These are phyloP conservation scores for Leucosticte australis DNA, from an alignment of 2,113 vertebrate genomes.

Conservation along the genomic window DNA sequence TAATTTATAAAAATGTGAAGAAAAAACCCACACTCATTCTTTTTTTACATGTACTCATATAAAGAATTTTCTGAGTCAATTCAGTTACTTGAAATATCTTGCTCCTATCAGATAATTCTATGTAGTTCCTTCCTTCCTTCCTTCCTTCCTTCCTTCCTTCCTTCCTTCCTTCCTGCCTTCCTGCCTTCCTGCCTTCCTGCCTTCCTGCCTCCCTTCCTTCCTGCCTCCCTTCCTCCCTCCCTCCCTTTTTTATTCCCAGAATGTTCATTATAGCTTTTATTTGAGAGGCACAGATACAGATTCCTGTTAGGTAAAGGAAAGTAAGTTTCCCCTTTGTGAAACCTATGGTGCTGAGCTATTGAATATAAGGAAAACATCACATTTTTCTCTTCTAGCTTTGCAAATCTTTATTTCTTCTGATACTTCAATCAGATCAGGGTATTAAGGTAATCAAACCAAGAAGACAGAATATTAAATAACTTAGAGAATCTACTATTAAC, in stretches of 20 bases:
- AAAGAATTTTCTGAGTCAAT: neutral
- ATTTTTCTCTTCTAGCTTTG: neutral
- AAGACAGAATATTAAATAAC: neutral
- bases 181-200: neutral
- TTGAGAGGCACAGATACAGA: neutral
- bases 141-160: too few relatives aligned
- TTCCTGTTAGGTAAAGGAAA: neutral
- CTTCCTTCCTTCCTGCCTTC: too few relatives aligned
- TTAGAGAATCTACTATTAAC: neutral
- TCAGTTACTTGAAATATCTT: neutral
- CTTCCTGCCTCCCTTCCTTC: neutral
- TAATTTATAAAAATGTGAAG: neutral
- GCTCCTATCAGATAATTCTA: neutral
- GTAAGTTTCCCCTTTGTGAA: neutral
- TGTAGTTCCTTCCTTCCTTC: neutral
- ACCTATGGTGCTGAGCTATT: neutral
- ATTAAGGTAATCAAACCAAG: neutral
- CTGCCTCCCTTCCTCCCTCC: neutral
- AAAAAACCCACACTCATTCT: fast-evolving
- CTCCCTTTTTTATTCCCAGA: neutral
- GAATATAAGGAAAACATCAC: neutral
- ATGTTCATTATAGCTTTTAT: neutral
- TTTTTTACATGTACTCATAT: neutral
- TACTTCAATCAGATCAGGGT: neutral
- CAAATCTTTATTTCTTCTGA: neutral